Base-by-base conservation (phyloP, 1,140 invertebrate genomes). In the Pissodes strobi region DNA sequence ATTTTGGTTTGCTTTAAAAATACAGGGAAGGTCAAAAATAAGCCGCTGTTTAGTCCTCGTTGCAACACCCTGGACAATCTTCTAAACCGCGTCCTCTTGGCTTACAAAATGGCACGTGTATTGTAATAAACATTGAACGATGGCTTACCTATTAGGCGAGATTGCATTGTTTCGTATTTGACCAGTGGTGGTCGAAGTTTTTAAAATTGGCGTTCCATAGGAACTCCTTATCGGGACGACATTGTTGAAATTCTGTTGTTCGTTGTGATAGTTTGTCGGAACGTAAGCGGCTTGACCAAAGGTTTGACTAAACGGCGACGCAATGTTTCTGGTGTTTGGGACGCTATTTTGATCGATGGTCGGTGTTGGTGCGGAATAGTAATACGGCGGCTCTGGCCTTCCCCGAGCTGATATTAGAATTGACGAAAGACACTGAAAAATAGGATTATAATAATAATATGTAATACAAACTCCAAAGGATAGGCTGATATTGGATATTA, bases 211-310 rank as follows among this genome's bases (percentile, higher is more conserved):
- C 55, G 88, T 85, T 23, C 89, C 87, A 48, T 88, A 84, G 34
- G 89, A 86, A 49, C 90, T 90, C n/a, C n/a, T n/a, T 25, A 90
- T 89, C 82, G 92, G 91, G 77, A 92, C 91, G 83, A 92, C 91
- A 76, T 75, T 91, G 91, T 83, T 45, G 41, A 18, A 52, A 37
- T 23, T 48, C 19, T 21, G 45, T 23, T 48, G 45, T 9, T 2
- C 45, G 0, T 17, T 10, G 18, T 18, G 17, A 12, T 18, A n/a
- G 15, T 18, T 34, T 52, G n/a, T n/a, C 9, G 23, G 25, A 9
- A 52, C 6, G 30, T 45, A n/a, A 4, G 25, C 12, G 13, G 49
- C 17, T 52, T 27, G 12, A 27, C n/a, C n/a, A n/a, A n/a, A n/a
- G n/a, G n/a, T n/a, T n/a, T n/a, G n/a, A n/a, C n/a, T n/a, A n/a